Percentiles rank a stretch among this genome's conserved stretches.
Conservation (phyloP, 1,140 invertebrate genomes). For the Hyphantria cunea region DNA sequence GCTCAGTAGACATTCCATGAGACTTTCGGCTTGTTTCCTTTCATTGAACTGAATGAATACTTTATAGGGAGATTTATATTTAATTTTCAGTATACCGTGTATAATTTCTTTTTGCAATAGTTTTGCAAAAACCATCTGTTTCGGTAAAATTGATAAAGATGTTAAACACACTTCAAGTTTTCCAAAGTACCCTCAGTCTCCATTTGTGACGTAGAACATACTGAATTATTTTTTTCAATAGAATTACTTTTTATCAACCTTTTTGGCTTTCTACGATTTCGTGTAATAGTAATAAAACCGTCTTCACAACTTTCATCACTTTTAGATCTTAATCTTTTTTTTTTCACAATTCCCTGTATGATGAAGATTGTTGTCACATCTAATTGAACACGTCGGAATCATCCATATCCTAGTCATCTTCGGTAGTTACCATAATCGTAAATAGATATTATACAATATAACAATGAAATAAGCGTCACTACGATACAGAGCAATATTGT, state of each 20-base stretch:
- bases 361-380: neutral
- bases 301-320: constrained; percentile 6
- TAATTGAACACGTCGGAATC: neutral
- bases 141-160: neutral
- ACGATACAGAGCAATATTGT: too few species aligned
- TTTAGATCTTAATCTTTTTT: constrained; percentile 14
- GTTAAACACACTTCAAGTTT: constrained; percentile 4
- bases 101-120: constrained; percentile 18
- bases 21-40: neutral
- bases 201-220: neutral
- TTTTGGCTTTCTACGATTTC: constrained; percentile 4
- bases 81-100: constrained; percentile 12
- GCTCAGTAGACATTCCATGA: neutral
- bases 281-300: neutral
- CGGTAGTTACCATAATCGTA: neutral
- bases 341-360: neutral
- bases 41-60: constrained; percentile 12
- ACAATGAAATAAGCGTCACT: too few species aligned
- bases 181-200: neutral
- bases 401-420: neutral
- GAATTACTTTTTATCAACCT: constrained; percentile 1
- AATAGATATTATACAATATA: neutral
- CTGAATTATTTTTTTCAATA: neutral
- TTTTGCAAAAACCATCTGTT: constrained; percentile 13
- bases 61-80: constrained; percentile 15